phyloP scores from a whole-genome alignment of 2,888 invertebrate genomes.

The Cylindroiulus punctatus region DNA sequence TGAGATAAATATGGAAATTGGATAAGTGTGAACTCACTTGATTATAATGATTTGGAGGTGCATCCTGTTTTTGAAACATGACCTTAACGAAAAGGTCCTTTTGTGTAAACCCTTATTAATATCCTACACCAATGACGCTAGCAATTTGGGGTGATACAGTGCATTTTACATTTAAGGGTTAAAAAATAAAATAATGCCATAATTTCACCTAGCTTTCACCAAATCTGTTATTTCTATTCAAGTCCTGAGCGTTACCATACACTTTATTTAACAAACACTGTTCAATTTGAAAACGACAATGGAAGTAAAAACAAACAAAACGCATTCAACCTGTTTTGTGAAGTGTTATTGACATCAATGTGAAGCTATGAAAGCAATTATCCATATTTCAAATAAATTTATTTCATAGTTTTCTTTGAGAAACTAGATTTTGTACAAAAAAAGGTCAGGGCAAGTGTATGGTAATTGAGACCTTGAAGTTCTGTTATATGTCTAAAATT shows the following conservation, averaged over 20 bases:
- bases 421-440: constrained; percentile 2
- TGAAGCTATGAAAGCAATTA: neutral
- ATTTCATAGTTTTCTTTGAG: neutral
- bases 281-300: too few species aligned
- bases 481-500: constrained; percentile 44
- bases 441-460: constrained; percentile 47
- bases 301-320: too few species aligned
- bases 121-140: too few species aligned
- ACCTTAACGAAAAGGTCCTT: neutral
- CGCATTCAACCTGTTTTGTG: neutral
- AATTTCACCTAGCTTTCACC: too few species aligned
- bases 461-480: constrained; percentile 21
- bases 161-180: too few species aligned
- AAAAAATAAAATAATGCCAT: too few species aligned
- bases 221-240: too few species aligned
- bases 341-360: neutral
- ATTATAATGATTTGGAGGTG: neutral
- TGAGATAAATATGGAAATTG: constrained; percentile 5
- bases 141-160: too few species aligned
- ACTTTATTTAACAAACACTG: too few species aligned
- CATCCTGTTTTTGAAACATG: constrained; percentile 11
- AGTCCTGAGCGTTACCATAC: too few species aligned
- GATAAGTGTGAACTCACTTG: neutral
- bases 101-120: too few species aligned
- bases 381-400: neutral